These are phyloP conservation scores for Calyptommatus sinebrachiatus DNA, from an alignment of 2,113 vertebrate genomes.

Conservation along the genomic window DNA sequence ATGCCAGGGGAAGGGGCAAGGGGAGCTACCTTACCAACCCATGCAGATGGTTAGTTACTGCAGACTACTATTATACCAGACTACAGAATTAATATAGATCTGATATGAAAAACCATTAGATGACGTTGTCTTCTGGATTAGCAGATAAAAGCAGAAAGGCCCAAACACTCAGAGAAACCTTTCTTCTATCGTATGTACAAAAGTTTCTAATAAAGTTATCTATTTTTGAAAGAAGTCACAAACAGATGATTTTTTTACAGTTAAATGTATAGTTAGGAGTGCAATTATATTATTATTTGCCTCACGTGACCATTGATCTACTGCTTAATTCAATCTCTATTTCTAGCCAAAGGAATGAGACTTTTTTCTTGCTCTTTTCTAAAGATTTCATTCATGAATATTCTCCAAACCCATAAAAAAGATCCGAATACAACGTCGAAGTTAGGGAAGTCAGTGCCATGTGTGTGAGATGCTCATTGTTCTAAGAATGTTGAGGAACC, in stretches of 20 bases:
- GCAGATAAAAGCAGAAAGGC: no score
- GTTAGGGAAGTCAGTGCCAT: constrained; percentile 40
- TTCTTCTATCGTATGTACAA: no score
- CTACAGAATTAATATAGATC: no score
- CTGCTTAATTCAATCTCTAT: constrained; percentile 2
- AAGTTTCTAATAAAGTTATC: no score
- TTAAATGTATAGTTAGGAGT: background rate
- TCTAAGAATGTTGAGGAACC: constrained; percentile 52
- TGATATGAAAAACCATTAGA: no score
- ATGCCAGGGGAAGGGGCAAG: no score
- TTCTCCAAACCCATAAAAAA: constrained; percentile 20
- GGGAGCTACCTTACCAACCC: no score
- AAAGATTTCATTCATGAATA: constrained; percentile 21
- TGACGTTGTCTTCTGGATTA: no score
- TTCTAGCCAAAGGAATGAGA: background rate
- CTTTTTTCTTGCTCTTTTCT: constrained; percentile 22
- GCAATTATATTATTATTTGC: background rate
- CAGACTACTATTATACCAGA: no score
- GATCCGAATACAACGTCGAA: constrained; percentile 55
- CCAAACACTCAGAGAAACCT: no score
- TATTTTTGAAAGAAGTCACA: no score
- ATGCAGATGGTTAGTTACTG: no score
- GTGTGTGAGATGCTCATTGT: constrained; percentile 32
- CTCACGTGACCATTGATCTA: constrained; percentile 11
- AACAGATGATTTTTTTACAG: constrained; percentile 8